Base-by-base conservation (phyloP, 2,113 vertebrate species). In the Apaloderma vittatum region DNA sequence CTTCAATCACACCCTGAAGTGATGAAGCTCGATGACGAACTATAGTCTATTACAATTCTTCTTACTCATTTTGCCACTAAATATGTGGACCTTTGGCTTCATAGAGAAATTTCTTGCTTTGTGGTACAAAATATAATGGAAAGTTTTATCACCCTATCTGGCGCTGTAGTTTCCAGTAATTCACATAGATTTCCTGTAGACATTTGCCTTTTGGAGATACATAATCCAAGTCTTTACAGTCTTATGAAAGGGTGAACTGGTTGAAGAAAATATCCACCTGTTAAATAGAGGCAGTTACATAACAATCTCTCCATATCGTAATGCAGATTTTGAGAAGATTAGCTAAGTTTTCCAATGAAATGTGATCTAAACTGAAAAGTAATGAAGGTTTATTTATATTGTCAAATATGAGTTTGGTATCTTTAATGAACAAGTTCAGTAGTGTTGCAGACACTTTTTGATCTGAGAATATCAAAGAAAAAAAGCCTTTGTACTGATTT, bases 241-340 rank as follows among this genome's bases (percentile, higher is more conserved):
- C 34, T 87, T 55, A 52, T 45, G 27, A 48, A 46, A 93, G 46
- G 45, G 15, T 70, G 21, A 73, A 90, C 6, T 63, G 5, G 40
- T 24, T 48, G 51, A 77, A 88, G 19, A 59, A 78, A 93, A 77
- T 48, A 49, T 15, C 46, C 5, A 62, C 80, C 54, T 80, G 89
- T 95, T 83, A 77, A 97, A 88, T 16, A 91, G 37, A 34, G 36
- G 29, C 43, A 91, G 59, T 46, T 88, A 88, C 27, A 87, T 75
- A 78, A 78, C 92, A 80, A 79, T 21, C 2, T n/a, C 88, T 94
- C 97, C 55, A 77, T 75, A 88, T 88, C 96, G 82, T 90, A 95
- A 92, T 76, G 55, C 32, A 93, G 70, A 55, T 94, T 95, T 92
- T 92, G 34, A 94, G 36, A 92, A 24, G 7, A 58, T 52, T 86